Percentiles rank a stretch among this genome's conserved stretches.
Evolutionary conservation across 2,113 vertebrate genomes (phyloP).

Genomic region (Capricornis sumatraensis): DNA sequence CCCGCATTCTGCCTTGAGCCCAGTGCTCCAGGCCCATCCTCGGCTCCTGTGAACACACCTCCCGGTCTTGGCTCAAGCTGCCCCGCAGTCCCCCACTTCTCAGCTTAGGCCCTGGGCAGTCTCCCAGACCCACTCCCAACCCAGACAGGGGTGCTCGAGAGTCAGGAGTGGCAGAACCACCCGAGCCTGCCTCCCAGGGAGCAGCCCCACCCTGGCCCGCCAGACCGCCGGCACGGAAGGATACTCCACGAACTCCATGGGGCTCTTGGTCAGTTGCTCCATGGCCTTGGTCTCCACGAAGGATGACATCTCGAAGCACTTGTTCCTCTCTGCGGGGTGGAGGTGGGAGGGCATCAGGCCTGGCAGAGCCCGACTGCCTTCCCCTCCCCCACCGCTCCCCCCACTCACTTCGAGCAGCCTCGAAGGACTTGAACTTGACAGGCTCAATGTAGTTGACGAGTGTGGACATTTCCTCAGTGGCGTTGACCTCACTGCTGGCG

Average conservation of each 20-base stretch:
- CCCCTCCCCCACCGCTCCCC: neutral
- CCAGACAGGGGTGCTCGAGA: neutral
- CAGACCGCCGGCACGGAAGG: constrained; percentile 58
- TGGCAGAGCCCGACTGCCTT: neutral
- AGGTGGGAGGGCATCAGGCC: neutral
- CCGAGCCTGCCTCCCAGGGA: accelerated
- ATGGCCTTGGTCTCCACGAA: constrained; percentile 94
- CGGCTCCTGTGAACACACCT: neutral
- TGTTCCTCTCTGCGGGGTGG: constrained; percentile 83
- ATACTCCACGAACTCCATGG: constrained; percentile 94
- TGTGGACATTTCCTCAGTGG: constrained; percentile 94
- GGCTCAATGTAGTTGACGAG: constrained; percentile 93
- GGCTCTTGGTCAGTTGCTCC: constrained; percentile 89
- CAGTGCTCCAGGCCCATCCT: neutral
- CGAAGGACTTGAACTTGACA: constrained; percentile 92
- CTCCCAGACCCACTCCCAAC: neutral
- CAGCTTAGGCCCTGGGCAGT: neutral
- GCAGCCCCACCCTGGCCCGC: accelerated
- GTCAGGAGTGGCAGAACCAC: accelerated
- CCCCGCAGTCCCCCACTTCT: neutral
- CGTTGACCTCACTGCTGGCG: constrained; percentile 91
- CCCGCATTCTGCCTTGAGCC: neutral
- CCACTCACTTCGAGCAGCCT: constrained; percentile 87
- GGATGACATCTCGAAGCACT: constrained; percentile 93
- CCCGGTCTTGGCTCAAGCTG: neutral